Base-by-base conservation (phyloP, 2,888 invertebrate genomes). In the Leptinotarsa juncta region DNA sequence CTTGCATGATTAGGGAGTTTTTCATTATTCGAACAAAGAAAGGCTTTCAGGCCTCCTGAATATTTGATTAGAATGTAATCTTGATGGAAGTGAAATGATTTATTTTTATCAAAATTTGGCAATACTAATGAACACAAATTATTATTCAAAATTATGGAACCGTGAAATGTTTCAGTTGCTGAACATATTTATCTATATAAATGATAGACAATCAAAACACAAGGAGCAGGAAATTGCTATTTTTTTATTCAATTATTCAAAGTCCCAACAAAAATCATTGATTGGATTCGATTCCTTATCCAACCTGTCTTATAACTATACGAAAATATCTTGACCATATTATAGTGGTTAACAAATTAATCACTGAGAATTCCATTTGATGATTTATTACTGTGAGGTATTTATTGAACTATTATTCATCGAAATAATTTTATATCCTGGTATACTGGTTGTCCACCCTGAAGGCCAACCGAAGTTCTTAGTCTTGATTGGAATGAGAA, bases 381-480 rank as follows among this genome's bases (percentile, higher is more conserved):
- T 32, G 20, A 69, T 69, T 69, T 69, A 69, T 57, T 18, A 57
- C 48, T 3, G 15, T 18, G 18, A 55, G 42, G 12, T 55, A 55
- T 68, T n/a, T 2, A 53, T 53, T 48, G 32, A 16, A 55, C 23
- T 42, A 55, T 68, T 53, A 53, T 32, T 57, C 57, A 57, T 49
- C 42, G 48, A 57, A 49, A 57, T 53, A 12, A 57, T 57, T 48
- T 18, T 48, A 20, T 69, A 69, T 69, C 20, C 57, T 20, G 26
- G 50, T 57, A 57, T 48, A 69, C 55, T 48, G 20, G 32, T 7
- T 62, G 32, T 62, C 42, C 62, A 32, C 42, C 3, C 62, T 3
- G 32, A 42, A n/a, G 3, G 20, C 23, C 15, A 15, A 5, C 14
- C 4, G 0, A 10, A 42, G 12, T 42, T 42, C 10, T 42, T 10